A percentile compares a stretch with the other conserved stretches of the same genome.
Conservation (phyloP, 2,888 invertebrate species). For the Venusia cambrica region DNA sequence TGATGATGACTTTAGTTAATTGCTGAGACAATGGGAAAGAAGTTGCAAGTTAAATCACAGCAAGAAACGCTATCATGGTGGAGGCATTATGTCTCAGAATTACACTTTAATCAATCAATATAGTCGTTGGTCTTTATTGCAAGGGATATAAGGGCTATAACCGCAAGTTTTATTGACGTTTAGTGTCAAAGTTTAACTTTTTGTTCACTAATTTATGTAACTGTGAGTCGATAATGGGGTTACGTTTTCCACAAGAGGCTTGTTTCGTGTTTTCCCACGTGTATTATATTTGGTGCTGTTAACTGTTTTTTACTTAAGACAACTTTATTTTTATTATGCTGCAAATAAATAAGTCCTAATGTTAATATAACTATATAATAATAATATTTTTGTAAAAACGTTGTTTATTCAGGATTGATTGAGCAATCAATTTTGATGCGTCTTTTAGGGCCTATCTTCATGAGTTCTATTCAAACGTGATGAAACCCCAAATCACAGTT, state of each 20-base stretch:
- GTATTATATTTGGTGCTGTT: conserved; percentile 20
- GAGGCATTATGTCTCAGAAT: conserved; percentile 20
- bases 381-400: too few relatives aligned
- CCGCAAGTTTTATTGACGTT: neutral
- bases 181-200: conserved; percentile 19
- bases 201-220: conserved; percentile 42
- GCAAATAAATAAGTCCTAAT: too few relatives aligned
- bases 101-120: neutral
- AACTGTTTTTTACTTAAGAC: conserved; percentile 11
- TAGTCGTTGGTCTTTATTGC: neutral
- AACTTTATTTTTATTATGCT: too few relatives aligned
- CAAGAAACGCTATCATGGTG: conserved; percentile 18
- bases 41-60: conserved; percentile 2
- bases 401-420: conserved; percentile 1
- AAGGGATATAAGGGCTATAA: conserved; percentile 14
- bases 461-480: too few relatives aligned
- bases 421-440: too few relatives aligned
- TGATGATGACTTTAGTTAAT: too few relatives aligned
- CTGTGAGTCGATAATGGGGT: conserved; percentile 37
- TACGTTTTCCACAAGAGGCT: conserved; percentile 35
- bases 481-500: too few relatives aligned
- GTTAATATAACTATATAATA: too few relatives aligned
- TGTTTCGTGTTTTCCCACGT: conserved; percentile 39
- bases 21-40: neutral
- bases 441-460: too few relatives aligned